Evolutionary conservation across 2,797 vertebrate species (phyloP).

Genomic region (Pseudopleuronectes americanus): DNA sequence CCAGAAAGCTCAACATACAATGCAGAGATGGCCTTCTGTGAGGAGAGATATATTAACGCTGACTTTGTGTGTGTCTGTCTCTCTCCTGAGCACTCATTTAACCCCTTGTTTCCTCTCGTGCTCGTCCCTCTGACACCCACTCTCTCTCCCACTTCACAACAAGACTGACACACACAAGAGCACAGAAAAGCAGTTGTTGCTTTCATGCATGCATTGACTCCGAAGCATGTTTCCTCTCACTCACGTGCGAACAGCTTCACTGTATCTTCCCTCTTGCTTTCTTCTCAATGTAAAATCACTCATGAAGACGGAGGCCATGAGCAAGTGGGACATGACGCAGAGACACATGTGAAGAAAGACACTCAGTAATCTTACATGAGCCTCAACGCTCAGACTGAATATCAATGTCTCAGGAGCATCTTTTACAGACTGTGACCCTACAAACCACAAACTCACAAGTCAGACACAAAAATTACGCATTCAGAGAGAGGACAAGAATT

Average conservation of each 20-base stretch:
- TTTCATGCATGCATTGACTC: constrained; percentile 3
- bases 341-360: constrained; percentile 36
- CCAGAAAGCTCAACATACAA: constrained; percentile 74
- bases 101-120: constrained; percentile 57
- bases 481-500: neutral
- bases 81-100: constrained; percentile 64
- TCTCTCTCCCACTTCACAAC: constrained; percentile 1
- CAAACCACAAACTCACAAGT: neutral
- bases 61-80: constrained; percentile 70
- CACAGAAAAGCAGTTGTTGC: neutral
- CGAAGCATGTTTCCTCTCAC: neutral
- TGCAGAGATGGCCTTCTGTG: constrained; percentile 75
- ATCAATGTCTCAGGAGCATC: constrained; percentile 15
- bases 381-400: constrained; percentile 10
- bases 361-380: constrained; percentile 27
- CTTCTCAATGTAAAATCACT: constrained; percentile 35
- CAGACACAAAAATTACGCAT: neutral
- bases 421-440: neutral
- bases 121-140: constrained; percentile 26
- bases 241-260: neutral
- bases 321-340: constrained; percentile 41
- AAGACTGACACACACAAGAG: constrained; percentile 5
- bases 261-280: neutral
- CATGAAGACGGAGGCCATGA: constrained; percentile 41
- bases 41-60: constrained; percentile 72